These are phyloP conservation scores for Coelopa frigida DNA, from an alignment of 1,140 invertebrate species.

Conservation along the genomic window DNA sequence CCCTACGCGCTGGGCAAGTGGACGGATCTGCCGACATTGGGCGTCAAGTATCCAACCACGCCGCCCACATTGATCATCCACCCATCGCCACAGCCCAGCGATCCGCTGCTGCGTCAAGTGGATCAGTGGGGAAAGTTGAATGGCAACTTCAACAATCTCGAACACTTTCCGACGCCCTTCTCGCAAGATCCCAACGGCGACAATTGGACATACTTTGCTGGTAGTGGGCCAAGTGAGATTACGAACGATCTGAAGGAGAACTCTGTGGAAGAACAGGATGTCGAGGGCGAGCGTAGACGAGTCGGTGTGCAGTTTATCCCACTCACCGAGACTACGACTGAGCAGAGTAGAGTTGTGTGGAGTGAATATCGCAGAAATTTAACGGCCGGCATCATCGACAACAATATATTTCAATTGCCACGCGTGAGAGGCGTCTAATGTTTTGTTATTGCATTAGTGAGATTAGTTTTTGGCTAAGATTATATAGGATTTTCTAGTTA, in stretches of 20 bases:
- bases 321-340: not conserved
- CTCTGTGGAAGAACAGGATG: slow-evolving; percentile 31
- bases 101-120: slow-evolving; percentile 34
- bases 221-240: slow-evolving; percentile 12
- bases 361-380: slow-evolving; percentile 33
- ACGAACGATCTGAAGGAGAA: slow-evolving; percentile 18
- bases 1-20: slow-evolving; percentile 41
- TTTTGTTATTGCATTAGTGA: not conserved
- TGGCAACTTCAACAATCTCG: slow-evolving; percentile 32
- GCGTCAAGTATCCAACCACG: slow-evolving; percentile 15
- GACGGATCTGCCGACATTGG: slow-evolving; percentile 33
- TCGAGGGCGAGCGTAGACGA: not conserved
- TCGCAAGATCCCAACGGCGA: slow-evolving; percentile 25
- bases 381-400: slow-evolving; percentile 31
- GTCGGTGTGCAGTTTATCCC: not conserved
- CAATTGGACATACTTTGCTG: slow-evolving; percentile 38
- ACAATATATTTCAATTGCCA: slow-evolving; percentile 30
- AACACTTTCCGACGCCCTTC: slow-evolving; percentile 8
- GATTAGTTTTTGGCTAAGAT: too few species aligned
- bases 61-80: slow-evolving; percentile 4
- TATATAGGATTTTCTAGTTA: too few species aligned
- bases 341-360: slow-evolving; percentile 17
- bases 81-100: slow-evolving; percentile 16
- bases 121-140: slow-evolving; percentile 40
- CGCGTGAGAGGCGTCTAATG: slow-evolving; percentile 13